Base-by-base conservation (phyloP, 2,888 invertebrate genomes). In the Eupithecia subfuscata region DNA sequence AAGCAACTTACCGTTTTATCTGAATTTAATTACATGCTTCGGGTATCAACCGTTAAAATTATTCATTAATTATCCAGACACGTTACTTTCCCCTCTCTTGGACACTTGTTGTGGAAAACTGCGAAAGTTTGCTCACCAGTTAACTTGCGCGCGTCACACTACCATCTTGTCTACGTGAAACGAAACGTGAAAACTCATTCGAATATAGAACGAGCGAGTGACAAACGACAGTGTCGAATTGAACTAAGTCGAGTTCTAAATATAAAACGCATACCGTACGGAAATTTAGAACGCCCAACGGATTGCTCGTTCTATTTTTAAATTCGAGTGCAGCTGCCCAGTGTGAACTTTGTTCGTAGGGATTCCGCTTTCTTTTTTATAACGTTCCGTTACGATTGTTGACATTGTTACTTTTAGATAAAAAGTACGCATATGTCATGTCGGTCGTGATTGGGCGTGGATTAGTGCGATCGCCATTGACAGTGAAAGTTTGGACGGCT, bases 231-330 rank as follows among this genome's bases (percentile, higher is more conserved):
- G 91, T 91, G 93, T 92, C 91, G 93, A 92, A 91, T 90, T 91
- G 91, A 92, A 92, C 92, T 92, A 91, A 92, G 90, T 90, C 91
- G 90, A 88, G 90, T 88, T 91, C 92, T 94, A 93, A 89, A 89
- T 92, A 89, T 94, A 93, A 89, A 88, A 68, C 87, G 88, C 92
- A 92, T 93, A 90, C 92, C 92, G 90, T 91, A 90, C 90, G 87
- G 90, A 92, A 90, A 94, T 94, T 92, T 94, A 92, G 94, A 92
- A 88, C 94, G 87, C 88, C 90, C 90, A 91, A 92, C 92, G 91
- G 90, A 92, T 91, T 92, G 92, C 92, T 89, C 86, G 90, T 88
- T 90, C 92, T 92, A 92, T 88, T 88, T 92, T 90, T 92, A 91
- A 89, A 87, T 81, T 82, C 85, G 87, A 90, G 86, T 91, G 93